A percentile compares a stretch with the other conserved stretches of the same genome.
Evolutionary conservation across 2,113 vertebrate genomes (phyloP).

Genomic region (Anolis carolinensis): DNA sequence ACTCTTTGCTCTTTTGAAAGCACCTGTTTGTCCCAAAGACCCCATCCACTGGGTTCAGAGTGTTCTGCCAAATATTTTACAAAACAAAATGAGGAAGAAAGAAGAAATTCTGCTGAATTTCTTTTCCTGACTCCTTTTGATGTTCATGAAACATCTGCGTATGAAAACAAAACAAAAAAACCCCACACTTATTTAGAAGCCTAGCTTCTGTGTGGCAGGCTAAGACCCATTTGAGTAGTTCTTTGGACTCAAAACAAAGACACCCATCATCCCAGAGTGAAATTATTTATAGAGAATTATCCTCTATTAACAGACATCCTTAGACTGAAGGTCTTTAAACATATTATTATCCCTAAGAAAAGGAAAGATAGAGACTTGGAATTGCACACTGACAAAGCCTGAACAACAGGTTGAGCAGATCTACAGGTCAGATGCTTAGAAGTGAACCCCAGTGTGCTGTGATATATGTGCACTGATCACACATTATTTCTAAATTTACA

Average conservation of each 20-base stretch:
- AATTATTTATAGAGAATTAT: not conserved
- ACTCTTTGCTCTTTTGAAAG: not conserved
- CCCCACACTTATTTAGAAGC: not conserved
- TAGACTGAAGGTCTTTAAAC: no score
- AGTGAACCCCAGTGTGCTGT: no score
- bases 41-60: not conserved
- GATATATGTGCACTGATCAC: no score
- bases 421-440: no score
- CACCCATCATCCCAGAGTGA: not conserved
- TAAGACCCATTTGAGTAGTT: not conserved
- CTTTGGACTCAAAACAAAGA: not conserved
- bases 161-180: conserved; percentile 1
- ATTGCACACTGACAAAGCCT: no score
- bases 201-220: conserved; percentile 3
- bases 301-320: not conserved
- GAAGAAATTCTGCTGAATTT: conserved; percentile 8
- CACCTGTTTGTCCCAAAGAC: not conserved
- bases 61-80: conserved; percentile 29
- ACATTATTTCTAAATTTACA: no score
- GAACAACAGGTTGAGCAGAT: no score
- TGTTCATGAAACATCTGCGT: conserved; percentile 19
- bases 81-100: not conserved
- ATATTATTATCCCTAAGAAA: no score
- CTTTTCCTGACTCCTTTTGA: conserved; percentile 6
- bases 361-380: no score